Percentiles rank a stretch among this genome's conserved stretches.
Conservation (phyloP, 2,888 invertebrate species). For the Lasius fuliginosus region DNA sequence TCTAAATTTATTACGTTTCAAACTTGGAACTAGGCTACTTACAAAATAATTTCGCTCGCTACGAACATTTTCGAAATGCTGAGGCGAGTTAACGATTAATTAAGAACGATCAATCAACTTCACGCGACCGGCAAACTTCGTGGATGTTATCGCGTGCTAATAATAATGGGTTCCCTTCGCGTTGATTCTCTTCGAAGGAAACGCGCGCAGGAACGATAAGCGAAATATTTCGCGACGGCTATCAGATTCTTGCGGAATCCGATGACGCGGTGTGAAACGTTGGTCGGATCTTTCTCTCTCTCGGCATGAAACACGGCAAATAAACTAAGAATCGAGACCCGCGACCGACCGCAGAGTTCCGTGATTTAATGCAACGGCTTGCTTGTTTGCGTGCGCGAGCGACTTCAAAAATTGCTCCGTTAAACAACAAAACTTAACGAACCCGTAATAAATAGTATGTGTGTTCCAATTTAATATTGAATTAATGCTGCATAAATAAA, state of each 20-base stretch:
- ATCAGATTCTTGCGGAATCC: conserved; percentile 73
- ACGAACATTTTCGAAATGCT: not conserved
- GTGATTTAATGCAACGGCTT: conserved; percentile 37
- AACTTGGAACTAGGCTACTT: conserved; percentile 15
- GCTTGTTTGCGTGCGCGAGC: conserved; percentile 27
- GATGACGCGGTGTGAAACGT: conserved; percentile 70
- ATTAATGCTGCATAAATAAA: not conserved
- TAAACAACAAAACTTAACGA: conserved; percentile 35
- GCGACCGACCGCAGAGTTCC: conserved; percentile 33
- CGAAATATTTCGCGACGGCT: conserved; percentile 60
- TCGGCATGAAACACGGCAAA: conserved; percentile 21
- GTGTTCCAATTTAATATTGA: not conserved
- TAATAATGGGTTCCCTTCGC: conserved; percentile 30
- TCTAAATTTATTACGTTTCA: not conserved
- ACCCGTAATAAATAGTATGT: not conserved
- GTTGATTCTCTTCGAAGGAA: conserved; percentile 1
- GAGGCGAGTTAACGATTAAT: not conserved
- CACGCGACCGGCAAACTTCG: conserved; percentile 2
- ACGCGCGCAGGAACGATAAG: conserved; percentile 58
- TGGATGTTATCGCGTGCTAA: conserved; percentile 20
- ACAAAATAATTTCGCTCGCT: not conserved
- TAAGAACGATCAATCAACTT: conserved; percentile 38
- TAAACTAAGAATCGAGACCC: conserved; percentile 12
- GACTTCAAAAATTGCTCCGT: conserved; percentile 22
- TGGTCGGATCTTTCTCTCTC: conserved; percentile 20